Evolutionary conservation across 1,140 invertebrate genomes (phyloP), one percentile per base, ranked within the genome.

Genomic region (Drosophila novamexicana): DNA sequence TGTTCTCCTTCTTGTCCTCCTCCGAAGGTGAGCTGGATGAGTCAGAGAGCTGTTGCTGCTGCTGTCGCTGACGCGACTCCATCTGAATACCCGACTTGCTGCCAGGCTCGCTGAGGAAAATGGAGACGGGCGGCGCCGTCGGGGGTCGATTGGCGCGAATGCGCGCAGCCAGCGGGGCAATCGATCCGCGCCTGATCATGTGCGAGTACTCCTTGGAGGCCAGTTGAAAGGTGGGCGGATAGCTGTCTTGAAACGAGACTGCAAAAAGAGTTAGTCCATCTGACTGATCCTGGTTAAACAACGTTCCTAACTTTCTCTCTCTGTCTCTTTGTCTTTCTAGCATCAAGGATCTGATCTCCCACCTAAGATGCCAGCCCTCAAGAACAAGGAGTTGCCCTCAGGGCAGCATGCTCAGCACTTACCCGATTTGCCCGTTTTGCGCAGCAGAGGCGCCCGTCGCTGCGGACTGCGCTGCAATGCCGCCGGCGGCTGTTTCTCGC

Each of bases 231-330:
- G 86, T 90, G 58, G 82, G 79, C 69, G 81, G 81, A 75, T 92
- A 91, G 77, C 92, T 89, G 65, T 92, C 92, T 85, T 92, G 92
- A 83, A 92, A 92, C 62, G 92, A 92, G 63, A 92, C 92, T 92
- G 85, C 84, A 81, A 89, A 40, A 57, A 36, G 53, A 84, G 81
- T 85, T 85, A 90, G 81, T 68, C 22, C 22, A 0, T 29, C 22
- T 29, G 22, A 4, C 22, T 5, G 0, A 29, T 0, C 22, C 22
- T 5, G 4, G 22, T 4, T 3, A 22, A 22, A 22, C 22, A 22
- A 5, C 22, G 22, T 4, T 4, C 22, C 22, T 29, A 5, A 5
- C 3, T 29, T 29, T 29, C 18, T 22, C 22, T 22, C 22, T 22
- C 22, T 22, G 1, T 22, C 22, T 22, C 3, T 14, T 14, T 14